phyloP scores from a whole-genome alignment of 2,797 vertebrate genomes.

The Odontamblyopus lacepedii region DNA sequence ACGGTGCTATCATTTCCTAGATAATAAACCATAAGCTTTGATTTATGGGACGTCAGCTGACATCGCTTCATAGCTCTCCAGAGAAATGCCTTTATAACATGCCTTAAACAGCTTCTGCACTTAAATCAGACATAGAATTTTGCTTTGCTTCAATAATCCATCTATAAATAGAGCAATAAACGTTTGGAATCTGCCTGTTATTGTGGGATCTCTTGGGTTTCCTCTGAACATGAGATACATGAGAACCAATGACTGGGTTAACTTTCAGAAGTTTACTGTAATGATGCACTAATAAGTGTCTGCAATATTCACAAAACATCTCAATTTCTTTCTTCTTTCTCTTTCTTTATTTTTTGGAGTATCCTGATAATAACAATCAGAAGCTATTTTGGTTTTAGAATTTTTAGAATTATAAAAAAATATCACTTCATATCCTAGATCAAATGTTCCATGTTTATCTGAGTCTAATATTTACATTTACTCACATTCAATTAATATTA shows the following conservation, averaged over 20 bases:
- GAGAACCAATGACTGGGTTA: background rate
- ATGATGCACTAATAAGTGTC: too few species aligned
- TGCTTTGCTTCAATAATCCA: background rate
- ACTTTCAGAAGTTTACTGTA: background rate
- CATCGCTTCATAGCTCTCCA: conserved; percentile 69
- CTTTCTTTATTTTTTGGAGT: too few species aligned
- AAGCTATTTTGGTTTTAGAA: background rate
- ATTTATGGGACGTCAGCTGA: conserved; percentile 73
- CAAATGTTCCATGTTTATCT: too few species aligned
- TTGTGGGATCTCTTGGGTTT: background rate
- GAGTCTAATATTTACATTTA: too few species aligned
- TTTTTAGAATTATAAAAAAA: too few species aligned
- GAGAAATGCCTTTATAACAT: conserved; percentile 51
- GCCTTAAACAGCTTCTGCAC: conserved; percentile 25
- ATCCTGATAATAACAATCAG: too few species aligned
- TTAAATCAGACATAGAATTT: background rate
- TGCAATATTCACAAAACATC: too few species aligned
- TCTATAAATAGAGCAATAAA: background rate
- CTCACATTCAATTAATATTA: too few species aligned
- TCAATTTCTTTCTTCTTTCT: too few species aligned
- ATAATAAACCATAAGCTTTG: conserved; percentile 76
- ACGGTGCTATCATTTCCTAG: conserved; percentile 69
- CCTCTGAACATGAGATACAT: background rate
- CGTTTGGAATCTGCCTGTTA: background rate
- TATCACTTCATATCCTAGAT: too few species aligned